Evolutionary conservation across 2,113 vertebrate genomes (phyloP), one percentile per base, ranked within the genome.

Genomic region (Scartelaos histophorus): DNA sequence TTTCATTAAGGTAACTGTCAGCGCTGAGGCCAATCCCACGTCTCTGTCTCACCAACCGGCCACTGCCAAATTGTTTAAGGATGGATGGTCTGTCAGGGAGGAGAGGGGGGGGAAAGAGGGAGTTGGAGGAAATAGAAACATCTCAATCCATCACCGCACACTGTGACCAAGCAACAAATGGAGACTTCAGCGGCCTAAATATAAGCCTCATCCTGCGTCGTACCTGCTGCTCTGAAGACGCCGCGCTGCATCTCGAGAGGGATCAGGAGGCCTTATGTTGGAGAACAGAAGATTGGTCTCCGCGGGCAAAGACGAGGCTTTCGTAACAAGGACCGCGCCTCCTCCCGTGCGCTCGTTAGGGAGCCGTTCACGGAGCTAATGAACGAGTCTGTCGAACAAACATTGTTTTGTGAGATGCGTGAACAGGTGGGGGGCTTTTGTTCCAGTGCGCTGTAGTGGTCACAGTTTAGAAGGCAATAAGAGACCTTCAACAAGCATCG

Each of bases 1-100:
- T 89, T 94, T 91, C 90, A 92, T 91, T 93, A 94, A 93, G 84
- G 90, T 81, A 85, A 83, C 82, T 91, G 91, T 91, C 89, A 90
- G 64, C 24, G n/a, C 82, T 81, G 76, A 49, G 78, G 87, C 77
- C 87, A 75, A 81, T 89, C 71, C 67, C 73, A 82, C 74, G 82
- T 82, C 74, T 78, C 78, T 67, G 82, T 70, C 77, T 77, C 82
- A 61, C 60, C 60, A 78, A 78, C 81, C 82, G 87, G 85, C 76
- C 82, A 85, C 88, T 91, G 81, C 84, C 90, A 92, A 92, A 91
- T 92, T 92, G 91, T 92, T 92, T 90, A 73, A 91, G 91, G 91
- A 94, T 93, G 90, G 88, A 95, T 91, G 91, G 90, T 91, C 90
- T 92, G 88, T 94, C 90, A 90, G 73, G 81, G 61, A 64, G 19